Percentiles rank a stretch among this genome's conserved stretches.
phyloP scores from a whole-genome alignment of 2,797 vertebrate genomes.

The Acridotheres tristis region DNA sequence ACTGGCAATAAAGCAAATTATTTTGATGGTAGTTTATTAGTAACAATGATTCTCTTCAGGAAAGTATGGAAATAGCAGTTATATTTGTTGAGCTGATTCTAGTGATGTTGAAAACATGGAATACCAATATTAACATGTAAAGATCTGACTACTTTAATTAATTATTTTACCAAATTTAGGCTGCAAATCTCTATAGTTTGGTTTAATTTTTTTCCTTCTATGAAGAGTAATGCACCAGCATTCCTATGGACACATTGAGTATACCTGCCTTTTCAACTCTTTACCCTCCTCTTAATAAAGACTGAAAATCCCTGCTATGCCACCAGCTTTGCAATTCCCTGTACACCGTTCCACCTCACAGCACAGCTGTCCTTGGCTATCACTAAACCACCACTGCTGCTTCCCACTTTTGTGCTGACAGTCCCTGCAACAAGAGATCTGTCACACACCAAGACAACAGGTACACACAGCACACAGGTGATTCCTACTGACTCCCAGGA shows the following conservation, averaged over 20 bases:
- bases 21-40: neutral
- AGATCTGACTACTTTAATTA: neutral
- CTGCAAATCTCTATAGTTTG: neutral
- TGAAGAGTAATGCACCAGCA: neutral
- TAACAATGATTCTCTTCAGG: neutral
- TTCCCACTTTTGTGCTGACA: neutral
- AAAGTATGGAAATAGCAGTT: neutral
- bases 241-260: neutral
- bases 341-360: rapidly evolving
- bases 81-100: neutral
- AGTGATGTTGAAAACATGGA: neutral
- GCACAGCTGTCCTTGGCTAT: neutral
- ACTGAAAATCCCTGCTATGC: neutral
- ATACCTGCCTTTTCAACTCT: neutral
- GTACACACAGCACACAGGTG: rapidly evolving
- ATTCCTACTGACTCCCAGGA: neutral
- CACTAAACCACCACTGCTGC: neutral
- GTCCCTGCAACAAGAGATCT: neutral
- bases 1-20: neutral
- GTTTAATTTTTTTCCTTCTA: neutral
- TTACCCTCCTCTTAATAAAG: neutral
- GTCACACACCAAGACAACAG: neutral
- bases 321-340: neutral
- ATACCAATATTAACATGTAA: neutral
- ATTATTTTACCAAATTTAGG: neutral